Conservation (phyloP, 2,797 vertebrate species). For the Brotula barbata region DNA sequence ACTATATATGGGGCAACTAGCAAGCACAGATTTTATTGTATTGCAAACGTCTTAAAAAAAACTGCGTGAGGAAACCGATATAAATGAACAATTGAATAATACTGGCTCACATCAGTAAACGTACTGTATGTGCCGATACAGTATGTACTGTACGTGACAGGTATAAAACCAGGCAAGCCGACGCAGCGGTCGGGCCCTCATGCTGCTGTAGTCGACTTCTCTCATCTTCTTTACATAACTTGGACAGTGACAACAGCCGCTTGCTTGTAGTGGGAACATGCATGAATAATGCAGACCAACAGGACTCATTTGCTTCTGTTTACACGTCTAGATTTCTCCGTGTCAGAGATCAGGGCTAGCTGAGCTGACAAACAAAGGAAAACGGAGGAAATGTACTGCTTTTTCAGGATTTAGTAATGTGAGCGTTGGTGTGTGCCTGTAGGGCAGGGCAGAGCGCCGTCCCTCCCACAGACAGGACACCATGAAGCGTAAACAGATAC, state of each 20-base stretch:
- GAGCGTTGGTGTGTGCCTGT: constrained; percentile 45
- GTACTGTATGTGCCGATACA: too few relatives aligned
- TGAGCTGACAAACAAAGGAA: constrained; percentile 22
- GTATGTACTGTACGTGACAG: too few relatives aligned
- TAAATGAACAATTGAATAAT: too few relatives aligned
- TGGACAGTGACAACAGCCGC: constrained; percentile 5
- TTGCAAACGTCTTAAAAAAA: too few relatives aligned
- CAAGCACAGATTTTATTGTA: too few relatives aligned
- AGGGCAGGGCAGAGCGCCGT: constrained; percentile 56
- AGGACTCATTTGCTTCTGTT: constrained; percentile 18
- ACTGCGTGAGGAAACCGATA: too few relatives aligned
- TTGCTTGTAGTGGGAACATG: constrained; percentile 24
- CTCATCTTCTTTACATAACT: constrained; percentile 15
- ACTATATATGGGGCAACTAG: too few relatives aligned
- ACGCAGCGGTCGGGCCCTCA: too few relatives aligned
- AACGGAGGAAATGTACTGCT: constrained; percentile 31
- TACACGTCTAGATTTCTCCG: constrained; percentile 16
- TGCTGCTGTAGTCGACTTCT: background rate
- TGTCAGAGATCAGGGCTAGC: constrained; percentile 27
- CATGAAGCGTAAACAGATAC: constrained; percentile 59
- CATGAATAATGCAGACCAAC: constrained; percentile 42
- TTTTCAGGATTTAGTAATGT: constrained; percentile 45
- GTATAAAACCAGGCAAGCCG: too few relatives aligned
- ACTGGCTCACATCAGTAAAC: too few relatives aligned
- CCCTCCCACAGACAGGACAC: constrained; percentile 43